Percentiles rank a stretch among this genome's conserved stretches.
These are phyloP conservation scores for Mythimna albipuncta DNA, from an alignment of 2,888 invertebrate genomes.

Conservation along the genomic window DNA sequence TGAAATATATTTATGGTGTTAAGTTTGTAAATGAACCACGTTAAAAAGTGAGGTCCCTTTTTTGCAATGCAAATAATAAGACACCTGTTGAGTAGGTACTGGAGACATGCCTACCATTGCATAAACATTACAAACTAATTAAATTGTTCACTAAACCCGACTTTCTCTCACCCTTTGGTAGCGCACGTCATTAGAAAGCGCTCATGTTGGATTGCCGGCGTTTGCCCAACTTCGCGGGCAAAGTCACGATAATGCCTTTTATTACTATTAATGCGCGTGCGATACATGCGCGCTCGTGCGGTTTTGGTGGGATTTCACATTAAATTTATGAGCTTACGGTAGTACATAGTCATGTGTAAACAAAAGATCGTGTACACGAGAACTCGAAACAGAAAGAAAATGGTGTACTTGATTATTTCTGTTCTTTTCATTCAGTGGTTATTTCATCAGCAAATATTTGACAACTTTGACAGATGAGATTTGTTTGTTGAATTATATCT, in stretches of 20 bases:
- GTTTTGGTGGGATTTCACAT: conserved; percentile 43
- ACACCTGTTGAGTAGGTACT: conserved; percentile 18
- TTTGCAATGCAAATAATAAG: background rate
- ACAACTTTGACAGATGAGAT: background rate
- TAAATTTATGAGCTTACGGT: conserved; percentile 28
- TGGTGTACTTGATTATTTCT: background rate
- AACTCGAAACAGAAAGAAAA: background rate
- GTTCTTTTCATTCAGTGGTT: background rate
- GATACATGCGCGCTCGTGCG: conserved; percentile 51
- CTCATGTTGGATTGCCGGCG: conserved; percentile 15
- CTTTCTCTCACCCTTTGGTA: conserved; percentile 60
- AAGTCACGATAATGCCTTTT: conserved; percentile 63
- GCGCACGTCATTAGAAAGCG: conserved; percentile 61
- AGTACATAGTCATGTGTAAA: conserved; percentile 13
- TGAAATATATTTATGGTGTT: too few relatives aligned
- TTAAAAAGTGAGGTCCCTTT: background rate
- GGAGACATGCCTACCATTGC: background rate
- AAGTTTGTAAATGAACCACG: background rate
- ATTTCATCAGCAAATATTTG: background rate
- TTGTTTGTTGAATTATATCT: too few relatives aligned
- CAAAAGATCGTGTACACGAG: conserved; percentile 9
- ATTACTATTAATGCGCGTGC: conserved; percentile 57
- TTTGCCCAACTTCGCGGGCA: conserved; percentile 38
- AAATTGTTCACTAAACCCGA: conserved; percentile 24
- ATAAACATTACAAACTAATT: conserved; percentile 35